Evolutionary conservation across 2,113 vertebrate genomes (phyloP).

Genomic region (Pseudorhombus dupliciocellatus): DNA sequence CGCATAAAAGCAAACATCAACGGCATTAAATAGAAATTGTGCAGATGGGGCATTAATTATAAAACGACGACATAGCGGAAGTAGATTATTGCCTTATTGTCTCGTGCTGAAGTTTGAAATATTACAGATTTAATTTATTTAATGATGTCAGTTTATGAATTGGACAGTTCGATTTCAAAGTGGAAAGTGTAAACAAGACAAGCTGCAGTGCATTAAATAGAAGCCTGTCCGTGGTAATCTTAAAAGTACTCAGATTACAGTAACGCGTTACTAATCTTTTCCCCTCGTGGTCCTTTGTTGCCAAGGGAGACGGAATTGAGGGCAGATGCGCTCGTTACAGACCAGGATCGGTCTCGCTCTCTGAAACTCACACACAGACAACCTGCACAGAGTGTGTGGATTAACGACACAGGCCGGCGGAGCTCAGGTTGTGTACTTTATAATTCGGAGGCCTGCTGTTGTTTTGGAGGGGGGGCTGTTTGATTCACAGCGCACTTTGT

Average conservation of each 20-base stretch:
- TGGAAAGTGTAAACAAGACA: not conserved
- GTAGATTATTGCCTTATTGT: too few relatives aligned
- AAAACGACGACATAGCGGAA: too few relatives aligned
- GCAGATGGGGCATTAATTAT: too few relatives aligned
- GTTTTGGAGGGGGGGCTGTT: slow-evolving; percentile 56
- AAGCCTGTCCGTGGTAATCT: not conserved
- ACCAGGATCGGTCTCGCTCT: not conserved
- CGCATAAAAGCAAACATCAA: too few relatives aligned
- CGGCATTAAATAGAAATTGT: too few relatives aligned
- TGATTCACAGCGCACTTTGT: slow-evolving; percentile 71
- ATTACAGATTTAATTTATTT: too few relatives aligned
- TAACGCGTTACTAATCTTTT: slow-evolving; percentile 6
- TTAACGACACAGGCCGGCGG: not conserved
- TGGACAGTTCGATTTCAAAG: too few relatives aligned
- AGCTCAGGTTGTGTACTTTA: not conserved
- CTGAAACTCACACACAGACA: not conserved
- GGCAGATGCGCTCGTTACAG: not conserved
- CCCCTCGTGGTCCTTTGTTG: not conserved
- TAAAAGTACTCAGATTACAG: not conserved
- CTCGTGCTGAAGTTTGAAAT: too few relatives aligned
- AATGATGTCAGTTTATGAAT: too few relatives aligned
- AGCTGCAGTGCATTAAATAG: not conserved
- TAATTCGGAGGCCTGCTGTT: slow-evolving; percentile 6
- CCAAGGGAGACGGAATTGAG: not conserved
- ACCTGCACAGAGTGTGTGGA: not conserved